phyloP scores from a whole-genome alignment of 2,113 vertebrate species.

The Mastomys coucha region DNA sequence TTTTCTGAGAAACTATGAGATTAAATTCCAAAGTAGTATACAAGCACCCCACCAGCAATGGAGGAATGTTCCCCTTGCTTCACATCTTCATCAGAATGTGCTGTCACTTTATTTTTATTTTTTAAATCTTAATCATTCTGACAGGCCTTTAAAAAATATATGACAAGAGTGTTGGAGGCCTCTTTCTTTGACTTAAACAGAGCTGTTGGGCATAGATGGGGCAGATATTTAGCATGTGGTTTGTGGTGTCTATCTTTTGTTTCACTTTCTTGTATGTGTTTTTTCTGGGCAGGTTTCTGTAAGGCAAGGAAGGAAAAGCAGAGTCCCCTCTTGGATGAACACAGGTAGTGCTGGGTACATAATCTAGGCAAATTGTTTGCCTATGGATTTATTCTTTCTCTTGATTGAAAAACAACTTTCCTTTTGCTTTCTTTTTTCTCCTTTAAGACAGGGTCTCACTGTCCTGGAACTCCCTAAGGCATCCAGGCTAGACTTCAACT shows the following conservation, averaged over 20 bases:
- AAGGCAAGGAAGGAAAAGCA: neutral
- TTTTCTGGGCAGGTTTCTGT: neutral
- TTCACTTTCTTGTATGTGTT: neutral
- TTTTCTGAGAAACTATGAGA: too few relatives aligned
- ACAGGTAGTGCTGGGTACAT: neutral
- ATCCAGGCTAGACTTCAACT: neutral
- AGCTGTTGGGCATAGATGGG: neutral
- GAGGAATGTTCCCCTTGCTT: too few relatives aligned
- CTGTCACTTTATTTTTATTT: too few relatives aligned
- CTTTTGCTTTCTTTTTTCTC: neutral
- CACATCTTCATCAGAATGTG: too few relatives aligned
- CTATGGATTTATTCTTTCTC: neutral
- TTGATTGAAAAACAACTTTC: neutral
- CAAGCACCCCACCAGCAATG: too few relatives aligned
- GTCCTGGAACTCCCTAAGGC: neutral
- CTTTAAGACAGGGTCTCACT: neutral
- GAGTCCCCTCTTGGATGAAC: neutral
- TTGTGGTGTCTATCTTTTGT: neutral
- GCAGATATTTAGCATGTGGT: neutral
- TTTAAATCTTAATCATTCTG: too few relatives aligned
- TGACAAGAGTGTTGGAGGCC: neutral
- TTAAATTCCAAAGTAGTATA: too few relatives aligned
- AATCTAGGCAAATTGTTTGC: neutral
- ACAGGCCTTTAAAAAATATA: neutral
- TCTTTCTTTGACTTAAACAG: neutral